A percentile compares a stretch with the other conserved stretches of the same genome.
phyloP scores from a whole-genome alignment of 2,888 invertebrate species.

The Melikaiella ostensackeni region DNA sequence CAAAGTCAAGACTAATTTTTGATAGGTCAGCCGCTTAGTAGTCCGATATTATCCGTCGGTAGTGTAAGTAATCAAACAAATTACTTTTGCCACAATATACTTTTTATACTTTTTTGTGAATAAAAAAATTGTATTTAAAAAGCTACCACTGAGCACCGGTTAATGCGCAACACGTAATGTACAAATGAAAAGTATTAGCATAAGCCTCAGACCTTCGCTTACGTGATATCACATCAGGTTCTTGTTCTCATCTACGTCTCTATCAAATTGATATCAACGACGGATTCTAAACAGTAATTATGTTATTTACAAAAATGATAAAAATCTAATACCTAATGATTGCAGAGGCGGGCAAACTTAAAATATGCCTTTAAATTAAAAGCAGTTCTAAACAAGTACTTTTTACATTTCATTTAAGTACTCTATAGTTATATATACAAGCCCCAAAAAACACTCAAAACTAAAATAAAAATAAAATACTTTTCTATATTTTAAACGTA shows the following conservation, averaged over 20 bases:
- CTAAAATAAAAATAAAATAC: conserved; percentile 7
- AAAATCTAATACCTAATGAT: conserved; percentile 9
- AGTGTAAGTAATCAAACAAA: background rate
- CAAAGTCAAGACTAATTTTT: too few species aligned
- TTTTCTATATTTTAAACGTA: background rate
- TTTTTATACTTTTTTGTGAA: background rate
- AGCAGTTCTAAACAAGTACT: conserved; percentile 24
- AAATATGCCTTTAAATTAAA: conserved; percentile 15
- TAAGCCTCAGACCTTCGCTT: conserved; percentile 37
- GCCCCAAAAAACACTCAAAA: background rate
- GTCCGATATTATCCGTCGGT: too few species aligned
- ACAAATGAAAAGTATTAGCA: conserved; percentile 29
- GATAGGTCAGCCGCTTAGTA: too few species aligned
- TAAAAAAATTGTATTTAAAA: background rate
- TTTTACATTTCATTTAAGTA: conserved; percentile 28
- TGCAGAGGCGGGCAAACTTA: conserved; percentile 24
- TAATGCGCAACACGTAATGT: conserved; percentile 25
- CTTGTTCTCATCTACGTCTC: conserved; percentile 25
- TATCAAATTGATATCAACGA: conserved; percentile 24
- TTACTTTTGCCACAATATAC: background rate
- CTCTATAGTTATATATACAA: conserved; percentile 20
- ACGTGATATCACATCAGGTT: conserved; percentile 38
- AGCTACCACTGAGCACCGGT: conserved; percentile 31
- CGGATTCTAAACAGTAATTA: conserved; percentile 28
- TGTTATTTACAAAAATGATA: conserved; percentile 23